Conservation (phyloP, 30 jellyfish, hydroid and myxozoan species). For the Hydractinia echinata region DNA sequence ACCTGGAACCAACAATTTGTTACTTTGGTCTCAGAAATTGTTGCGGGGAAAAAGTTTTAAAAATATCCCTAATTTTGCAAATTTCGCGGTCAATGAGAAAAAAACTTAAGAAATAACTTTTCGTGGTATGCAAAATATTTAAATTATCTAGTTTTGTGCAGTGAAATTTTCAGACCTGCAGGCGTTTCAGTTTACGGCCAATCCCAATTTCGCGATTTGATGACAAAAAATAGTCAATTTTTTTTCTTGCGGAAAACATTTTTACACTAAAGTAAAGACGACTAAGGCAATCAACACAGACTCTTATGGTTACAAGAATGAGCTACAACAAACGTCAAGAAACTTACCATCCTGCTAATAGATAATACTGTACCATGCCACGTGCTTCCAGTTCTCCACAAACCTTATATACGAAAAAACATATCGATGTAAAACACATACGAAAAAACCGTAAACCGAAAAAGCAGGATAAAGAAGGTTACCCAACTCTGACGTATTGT, state of each 20-base stretch:
- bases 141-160: no score
- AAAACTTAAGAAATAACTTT: background rate
- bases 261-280: background rate
- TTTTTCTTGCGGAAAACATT: no score
- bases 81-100: no score
- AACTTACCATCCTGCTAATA: conserved; percentile 85
- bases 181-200: no score
- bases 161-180: no score
- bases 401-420: conserved; percentile 31
- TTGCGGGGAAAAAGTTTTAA: background rate
- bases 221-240: no score
- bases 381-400: conserved; percentile 76
- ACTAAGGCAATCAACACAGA: background rate
- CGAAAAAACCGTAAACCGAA: no score
- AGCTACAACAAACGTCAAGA: background rate
- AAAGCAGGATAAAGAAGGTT: no score
- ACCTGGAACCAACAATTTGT: background rate
- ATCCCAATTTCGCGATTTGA: no score
- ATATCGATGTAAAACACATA: no score
- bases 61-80: background rate
- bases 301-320: background rate
- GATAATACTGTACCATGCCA: conserved; percentile 80
- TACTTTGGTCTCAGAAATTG: background rate
- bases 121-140: background rate
- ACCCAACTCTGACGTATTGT: no score